Evolutionary conservation across 2,888 invertebrate genomes (phyloP).

Genomic region (Pachydiplax longipennis): DNA sequence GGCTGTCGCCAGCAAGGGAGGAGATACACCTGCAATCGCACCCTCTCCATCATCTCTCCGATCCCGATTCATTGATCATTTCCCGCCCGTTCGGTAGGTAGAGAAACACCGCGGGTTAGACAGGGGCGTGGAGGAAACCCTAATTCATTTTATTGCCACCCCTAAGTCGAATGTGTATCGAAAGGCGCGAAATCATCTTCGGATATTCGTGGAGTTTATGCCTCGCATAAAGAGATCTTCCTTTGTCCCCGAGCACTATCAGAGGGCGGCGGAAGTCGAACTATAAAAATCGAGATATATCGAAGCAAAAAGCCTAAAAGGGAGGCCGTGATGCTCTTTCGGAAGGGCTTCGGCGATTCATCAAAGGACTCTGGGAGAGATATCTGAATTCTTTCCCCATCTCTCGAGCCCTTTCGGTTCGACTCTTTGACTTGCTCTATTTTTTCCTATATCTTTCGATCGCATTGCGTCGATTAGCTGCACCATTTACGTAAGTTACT

Average conservation of each 20-base stretch:
- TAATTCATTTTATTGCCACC: conserved; percentile 28
- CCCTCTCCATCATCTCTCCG: conserved; percentile 4
- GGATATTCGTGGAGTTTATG: neutral
- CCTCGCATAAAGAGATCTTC: neutral
- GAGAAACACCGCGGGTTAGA: neutral
- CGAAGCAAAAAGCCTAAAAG: neutral
- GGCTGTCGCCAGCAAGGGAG: neutral
- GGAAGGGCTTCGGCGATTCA: neutral
- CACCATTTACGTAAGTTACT: no score
- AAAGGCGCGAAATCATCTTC: neutral
- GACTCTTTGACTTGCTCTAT: neutral
- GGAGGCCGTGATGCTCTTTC: neutral
- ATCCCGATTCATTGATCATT: conserved; percentile 16
- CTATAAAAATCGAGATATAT: conserved; percentile 16
- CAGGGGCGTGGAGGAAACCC: conserved; percentile 20
- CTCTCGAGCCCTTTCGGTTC: neutral
- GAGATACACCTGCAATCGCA: neutral
- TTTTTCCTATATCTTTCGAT: neutral
- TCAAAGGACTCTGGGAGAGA: neutral
- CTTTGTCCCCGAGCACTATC: neutral
- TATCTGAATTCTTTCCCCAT: neutral
- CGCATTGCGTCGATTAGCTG: no score
- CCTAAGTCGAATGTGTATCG: neutral
- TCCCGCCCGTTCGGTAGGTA: neutral
- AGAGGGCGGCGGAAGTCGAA: neutral